Evolutionary conservation across 2,888 invertebrate species (phyloP).

Genomic region (Bhutanitis thaidina): DNA sequence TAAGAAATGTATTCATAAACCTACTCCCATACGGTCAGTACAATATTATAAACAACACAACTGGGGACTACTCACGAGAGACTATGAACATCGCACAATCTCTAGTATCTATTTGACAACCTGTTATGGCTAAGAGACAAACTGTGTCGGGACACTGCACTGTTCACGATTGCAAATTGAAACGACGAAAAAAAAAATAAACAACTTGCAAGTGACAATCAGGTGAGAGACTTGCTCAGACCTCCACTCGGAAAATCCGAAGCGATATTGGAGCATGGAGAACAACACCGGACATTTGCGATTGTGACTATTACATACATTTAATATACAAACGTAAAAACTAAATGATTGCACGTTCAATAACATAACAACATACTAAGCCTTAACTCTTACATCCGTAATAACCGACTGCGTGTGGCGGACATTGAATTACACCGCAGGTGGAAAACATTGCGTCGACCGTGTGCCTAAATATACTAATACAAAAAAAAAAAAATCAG

Average conservation of each 20-base stretch:
- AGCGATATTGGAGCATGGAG: too few species aligned
- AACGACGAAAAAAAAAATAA: background rate
- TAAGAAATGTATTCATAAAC: slow-evolving; percentile 64
- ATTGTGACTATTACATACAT: slow-evolving; percentile 30
- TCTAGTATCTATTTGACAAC: slow-evolving; percentile 29
- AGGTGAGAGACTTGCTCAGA: background rate
- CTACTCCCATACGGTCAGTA: slow-evolving; percentile 61
- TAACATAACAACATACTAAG: slow-evolving; percentile 39
- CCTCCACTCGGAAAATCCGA: background rate
- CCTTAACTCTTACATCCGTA: background rate
- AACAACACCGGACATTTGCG: background rate
- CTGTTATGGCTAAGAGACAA: slow-evolving; percentile 21
- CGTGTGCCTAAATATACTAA: slow-evolving; percentile 1
- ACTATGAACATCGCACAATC: slow-evolving; percentile 69
- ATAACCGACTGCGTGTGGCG: background rate
- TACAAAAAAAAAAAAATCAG: slow-evolving; percentile 42
- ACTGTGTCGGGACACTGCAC: background rate
- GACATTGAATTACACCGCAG: background rate
- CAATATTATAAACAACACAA: slow-evolving; percentile 66
- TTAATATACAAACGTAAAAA: slow-evolving; percentile 32
- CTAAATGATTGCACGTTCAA: slow-evolving; percentile 45
- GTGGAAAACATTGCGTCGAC: background rate
- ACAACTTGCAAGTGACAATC: background rate
- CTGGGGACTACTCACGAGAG: slow-evolving; percentile 63
- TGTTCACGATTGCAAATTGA: background rate